phyloP scores from a whole-genome alignment of 2,113 vertebrate genomes.

The Neodon shergylaensis region DNA sequence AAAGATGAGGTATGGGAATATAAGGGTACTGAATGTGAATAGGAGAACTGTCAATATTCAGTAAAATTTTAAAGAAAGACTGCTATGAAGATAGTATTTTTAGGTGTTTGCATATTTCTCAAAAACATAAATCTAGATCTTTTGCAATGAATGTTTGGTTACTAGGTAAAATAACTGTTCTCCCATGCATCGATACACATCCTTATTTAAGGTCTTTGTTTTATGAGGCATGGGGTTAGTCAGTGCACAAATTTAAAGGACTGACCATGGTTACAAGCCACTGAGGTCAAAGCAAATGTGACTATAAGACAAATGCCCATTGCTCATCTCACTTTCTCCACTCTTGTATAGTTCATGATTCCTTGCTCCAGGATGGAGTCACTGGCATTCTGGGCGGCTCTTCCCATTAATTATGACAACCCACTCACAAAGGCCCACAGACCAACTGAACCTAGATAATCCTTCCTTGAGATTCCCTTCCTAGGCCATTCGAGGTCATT shows the following conservation, averaged over 20 bases:
- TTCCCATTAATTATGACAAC: not conserved
- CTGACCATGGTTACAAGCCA: too few species aligned
- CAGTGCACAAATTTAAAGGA: not conserved
- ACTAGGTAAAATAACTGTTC: not conserved
- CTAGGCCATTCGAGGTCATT: not conserved
- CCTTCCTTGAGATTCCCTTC: not conserved
- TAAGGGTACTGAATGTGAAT: not conserved
- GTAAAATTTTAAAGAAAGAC: not conserved
- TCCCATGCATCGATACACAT: not conserved
- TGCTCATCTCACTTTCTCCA: not conserved
- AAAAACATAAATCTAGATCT: not conserved
- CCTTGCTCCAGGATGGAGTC: not conserved
- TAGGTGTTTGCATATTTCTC: not conserved
- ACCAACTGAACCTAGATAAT: not conserved
- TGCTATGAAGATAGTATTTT: not conserved
- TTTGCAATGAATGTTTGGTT: not conserved
- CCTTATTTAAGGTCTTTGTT: not conserved
- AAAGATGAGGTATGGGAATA: not conserved
- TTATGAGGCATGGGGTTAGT: not conserved
- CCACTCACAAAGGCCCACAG: not conserved
- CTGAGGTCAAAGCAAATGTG: not conserved
- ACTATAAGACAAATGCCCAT: not conserved
- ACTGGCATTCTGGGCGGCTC: fast-evolving
- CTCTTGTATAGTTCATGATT: not conserved
- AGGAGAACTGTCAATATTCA: not conserved